Evolutionary conservation across 2,888 invertebrate genomes (phyloP), one percentile per base, ranked within the genome.

Genomic region (Muscina levida): DNA sequence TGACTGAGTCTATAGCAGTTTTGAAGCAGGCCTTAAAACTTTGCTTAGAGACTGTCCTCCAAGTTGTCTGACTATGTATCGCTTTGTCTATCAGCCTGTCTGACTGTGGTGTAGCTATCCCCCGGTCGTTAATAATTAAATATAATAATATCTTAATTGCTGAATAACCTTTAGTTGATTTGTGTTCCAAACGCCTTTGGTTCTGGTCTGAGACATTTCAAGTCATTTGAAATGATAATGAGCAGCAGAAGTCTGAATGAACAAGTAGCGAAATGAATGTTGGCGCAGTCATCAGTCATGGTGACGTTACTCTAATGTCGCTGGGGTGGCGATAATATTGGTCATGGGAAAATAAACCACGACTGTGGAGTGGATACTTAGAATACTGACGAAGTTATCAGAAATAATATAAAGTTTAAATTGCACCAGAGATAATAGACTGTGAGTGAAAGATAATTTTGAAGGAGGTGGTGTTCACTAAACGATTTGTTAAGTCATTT

Each of bases 91-190:
- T 59, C 17, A 2, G 42, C 13, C 62, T n/a, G 13, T 62, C 62
- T 11, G 24, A 2, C n/a, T n/a, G n/a, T n/a, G n/a, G n/a, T n/a
- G n/a, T n/a, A n/a, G n/a, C n/a, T n/a, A n/a, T n/a, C n/a, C n/a
- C n/a, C n/a, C n/a, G n/a, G n/a, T 17, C 22, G 22, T 24, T 19
- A 39, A 62, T 62, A 62, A 62, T 62, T 62, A 62, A 51, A 19
- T 15, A 56, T 15, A 56, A 56, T 46, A 46, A 67, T 73, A 73
- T 56, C 66, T 66, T 67, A 73, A 57, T 73, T 57, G 46, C 46
- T 22, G 48, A 67, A 67, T 73, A 67, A 67, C 48, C 56, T 74
- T 67, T 57, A 57, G 57, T 66, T 66, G 66, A 26, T 42, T 62
- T 19, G 62, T 62, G 42, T 11, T 53, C 62, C 15, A 37, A 11